Conservation (phyloP, 2,113 vertebrate species). For the Elephas maximus region DNA sequence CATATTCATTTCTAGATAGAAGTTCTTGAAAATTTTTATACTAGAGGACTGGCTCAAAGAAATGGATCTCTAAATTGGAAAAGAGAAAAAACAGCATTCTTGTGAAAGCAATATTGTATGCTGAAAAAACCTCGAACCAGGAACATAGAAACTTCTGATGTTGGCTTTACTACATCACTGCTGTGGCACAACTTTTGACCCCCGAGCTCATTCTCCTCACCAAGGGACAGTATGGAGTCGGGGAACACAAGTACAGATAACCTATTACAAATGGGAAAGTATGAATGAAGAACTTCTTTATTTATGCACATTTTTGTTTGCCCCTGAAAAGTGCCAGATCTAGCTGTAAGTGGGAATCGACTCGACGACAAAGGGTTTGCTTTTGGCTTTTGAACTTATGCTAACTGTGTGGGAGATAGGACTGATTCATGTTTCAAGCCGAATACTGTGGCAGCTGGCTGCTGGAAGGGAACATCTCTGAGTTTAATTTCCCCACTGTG, state of each 20-base stretch:
- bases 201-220: background rate
- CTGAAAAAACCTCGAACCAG: background rate
- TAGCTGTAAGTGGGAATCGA: too few relatives aligned
- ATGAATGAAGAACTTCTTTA: background rate
- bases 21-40: background rate
- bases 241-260: background rate
- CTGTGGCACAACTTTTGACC: background rate
- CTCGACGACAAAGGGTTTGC: background rate
- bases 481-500: slow-evolving; percentile 38
- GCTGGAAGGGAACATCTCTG: background rate
- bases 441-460: background rate
- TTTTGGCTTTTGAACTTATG: slow-evolving; percentile 18
- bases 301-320: background rate
- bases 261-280: background rate
- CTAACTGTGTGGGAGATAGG: background rate
- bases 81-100: background rate
- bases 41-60: background rate
- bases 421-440: background rate
- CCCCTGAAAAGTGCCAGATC: background rate
- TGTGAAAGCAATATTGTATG: background rate
- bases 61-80: background rate
- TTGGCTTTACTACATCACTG: background rate
- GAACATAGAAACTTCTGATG: background rate
- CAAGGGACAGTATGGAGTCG: background rate
- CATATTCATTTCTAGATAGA: background rate